Base-by-base conservation (phyloP, 2,888 invertebrate genomes). In the Crioceris asparagi region DNA sequence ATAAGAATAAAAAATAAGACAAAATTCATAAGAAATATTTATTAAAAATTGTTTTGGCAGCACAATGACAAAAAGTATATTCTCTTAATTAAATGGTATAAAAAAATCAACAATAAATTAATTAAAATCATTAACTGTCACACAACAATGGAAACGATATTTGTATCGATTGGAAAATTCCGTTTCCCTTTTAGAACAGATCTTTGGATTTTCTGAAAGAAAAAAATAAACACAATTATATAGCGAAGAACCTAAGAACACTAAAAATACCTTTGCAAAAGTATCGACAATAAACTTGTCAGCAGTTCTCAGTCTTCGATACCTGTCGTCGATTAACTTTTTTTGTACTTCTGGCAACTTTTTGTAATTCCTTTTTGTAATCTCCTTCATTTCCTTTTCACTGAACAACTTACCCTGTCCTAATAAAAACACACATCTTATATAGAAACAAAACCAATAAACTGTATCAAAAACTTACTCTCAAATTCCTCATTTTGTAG, bases 241-340 rank as follows among this genome's bases (percentile, higher is more conserved):
- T 7, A 3, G 10, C 12, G 14, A 8, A 29, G 10, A 35, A 19
- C 12, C 23, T 11, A 14, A 23, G 10, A 27, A 17, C 14, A 10
- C 18, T n/a, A 21, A 23, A 33, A 6, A 11, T 41, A 83, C 83
- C 70, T 74, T 78, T 57, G 81, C 81, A 61, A 85, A 87, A 39
- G 84, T 70, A 57, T 78, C 75, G 2, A 79, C 78, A 72, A 87
- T 76, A 17, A 85, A 60, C 48, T 79, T 71, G 65, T 86, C 86
- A 6, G 79, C 77, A 48, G 73, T 74, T 31, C 62, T 57, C 33
- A 68, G 60, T 48, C 53, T 60, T 52, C 72, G 74, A 2, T 71
- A 67, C 32, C 71, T 71, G 50, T 79, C 74, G 47, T 77, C 74
- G 37, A 68, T 72, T 14, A 67, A 60, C 53, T 77, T 81, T 41